Base-by-base conservation (phyloP, 2,113 vertebrate genomes). In the Isichthys henryi region DNA sequence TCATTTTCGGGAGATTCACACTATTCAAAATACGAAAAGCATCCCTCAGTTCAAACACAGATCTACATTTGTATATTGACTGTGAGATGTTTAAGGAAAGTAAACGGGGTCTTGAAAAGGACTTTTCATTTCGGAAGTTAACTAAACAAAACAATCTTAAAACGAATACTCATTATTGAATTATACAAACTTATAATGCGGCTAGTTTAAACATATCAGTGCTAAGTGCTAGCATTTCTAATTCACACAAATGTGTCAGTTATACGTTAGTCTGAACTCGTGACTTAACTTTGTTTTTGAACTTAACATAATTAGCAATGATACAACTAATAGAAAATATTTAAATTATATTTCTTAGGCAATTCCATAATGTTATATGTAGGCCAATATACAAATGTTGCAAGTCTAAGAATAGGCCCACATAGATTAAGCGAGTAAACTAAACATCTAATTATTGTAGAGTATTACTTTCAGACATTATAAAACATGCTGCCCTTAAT, bases 1-100 rank as follows among this genome's bases (percentile, higher is more conserved):
- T 83, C 45, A 83, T 86, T 88, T 82, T 83, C 86, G 45, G 66
- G 35, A 90, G 88, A 92, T 93, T 93, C 90, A 80, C 93, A 93
- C 93, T 92, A 93, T 95, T 93, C 92, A 88, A 94, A 93, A 94
- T 89, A 94, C 93, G 89, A 90, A 91, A 89, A 84, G 62, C 91
- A 62, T 56, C 88, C 66, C 89, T 52, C 35, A 48, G 74, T 90
- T 87, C 88, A 91, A 91, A 91, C 88, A 48, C 50, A 84, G n/a
- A 56, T 77, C 35, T 86, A 86, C 27, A 91, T 86, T 89, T 92
- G 89, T 58, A 93, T 94, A 93, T 94, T 94, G 93, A 93, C 93
- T 90, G 90, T 90, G 90, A 91, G 91, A 94, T 90, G 46, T 93
- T 94, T 93, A 88, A 93, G 92, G 90, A 92, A 92, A 93, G 88